A percentile compares a stretch with the other conserved stretches of the same genome.
Evolutionary conservation across 2,797 vertebrate genomes (phyloP).

Genomic region (Melanotaenia nigrans): DNA sequence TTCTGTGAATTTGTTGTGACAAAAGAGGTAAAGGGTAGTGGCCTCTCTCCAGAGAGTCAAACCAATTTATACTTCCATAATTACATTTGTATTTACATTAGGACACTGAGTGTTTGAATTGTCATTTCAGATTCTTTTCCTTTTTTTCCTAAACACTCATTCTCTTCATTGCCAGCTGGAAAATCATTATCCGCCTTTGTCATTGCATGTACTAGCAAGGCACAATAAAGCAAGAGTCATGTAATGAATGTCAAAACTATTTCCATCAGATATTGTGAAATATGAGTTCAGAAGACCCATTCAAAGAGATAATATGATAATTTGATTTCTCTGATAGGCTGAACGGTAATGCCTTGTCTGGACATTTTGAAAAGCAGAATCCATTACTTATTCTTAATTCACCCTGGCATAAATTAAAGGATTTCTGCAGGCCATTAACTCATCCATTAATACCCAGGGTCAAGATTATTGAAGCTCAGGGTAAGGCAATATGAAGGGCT

Average conservation of each 20-base stretch:
- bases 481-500: conserved; percentile 84
- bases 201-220: conserved; percentile 77
- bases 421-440: conserved; percentile 87
- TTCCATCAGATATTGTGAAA: conserved; percentile 83
- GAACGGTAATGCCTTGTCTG: conserved; percentile 84
- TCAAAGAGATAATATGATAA: conserved; percentile 87
- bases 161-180: conserved; percentile 60
- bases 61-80: conserved; percentile 75
- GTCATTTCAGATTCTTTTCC: conserved; percentile 67
- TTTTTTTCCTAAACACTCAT: conserved; percentile 38
- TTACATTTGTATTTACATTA: conserved; percentile 80
- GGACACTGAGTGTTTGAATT: conserved; percentile 68
- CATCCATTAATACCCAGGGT: conserved; percentile 86
- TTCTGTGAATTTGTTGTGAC: conserved; percentile 39
- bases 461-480: conserved; percentile 86
- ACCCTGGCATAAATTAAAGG: conserved; percentile 87
- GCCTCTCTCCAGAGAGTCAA: conserved; percentile 69
- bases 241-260: conserved; percentile 86
- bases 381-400: conserved; percentile 88
- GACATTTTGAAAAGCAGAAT: conserved; percentile 86
- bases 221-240: conserved; percentile 83
- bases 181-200: conserved; percentile 81
- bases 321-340: conserved; percentile 86
- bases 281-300: conserved; percentile 82
- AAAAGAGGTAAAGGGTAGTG: conserved; percentile 40